Base-by-base conservation (phyloP, 2,113 vertebrate species). In the Rhea americana region DNA sequence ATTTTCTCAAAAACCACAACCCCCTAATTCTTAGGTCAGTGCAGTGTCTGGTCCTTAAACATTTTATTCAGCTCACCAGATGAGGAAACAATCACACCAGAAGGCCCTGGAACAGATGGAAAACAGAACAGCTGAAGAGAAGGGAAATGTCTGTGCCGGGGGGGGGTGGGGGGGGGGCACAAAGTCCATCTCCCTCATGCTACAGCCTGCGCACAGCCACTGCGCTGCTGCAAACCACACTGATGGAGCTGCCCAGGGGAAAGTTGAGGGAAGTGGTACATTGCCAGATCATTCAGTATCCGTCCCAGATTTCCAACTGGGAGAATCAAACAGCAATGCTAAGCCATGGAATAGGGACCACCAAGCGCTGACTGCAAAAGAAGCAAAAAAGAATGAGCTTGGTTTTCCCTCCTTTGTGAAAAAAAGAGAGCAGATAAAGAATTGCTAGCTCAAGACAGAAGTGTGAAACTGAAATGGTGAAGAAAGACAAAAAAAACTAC, bases 51-150 rank as follows among this genome's bases (percentile, higher is more conserved):
- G 92, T 96, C 95, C 94, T 95, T 82, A 85, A 91, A n/a, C 84
- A 56, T 70, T 91, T 67, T 24, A 43, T 63, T 94, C 63, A 0
- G 88, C 88, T 94, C 94, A 62, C 93, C 91, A 94, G 93, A 96
- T 95, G 94, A 96, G 94, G 94, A 94, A 96, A 90, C 94, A 96
- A 94, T 87, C 88, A 0, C 89, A 96, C 93, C 95, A 96, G 95
- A 95, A 94, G 91, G 93, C 88, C 83, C 89, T 41, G 55, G 41
- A 94, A 95, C 95, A 96, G 96, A 96, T 96, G 95, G 95, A 95
- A 96, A 93, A 74, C 95, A 95, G 95, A 96, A 94, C 94, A 96
- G 96, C 95, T 96, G 95, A 92, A 85, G 91, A 95, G 88, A 93
- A 96, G 94, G 91, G 71, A 94, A 96, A 94, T 87, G 89, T 91